Evolutionary conservation across 1,140 invertebrate genomes (phyloP), one percentile per base, ranked within the genome.

Genomic region (Mamestra configurata): DNA sequence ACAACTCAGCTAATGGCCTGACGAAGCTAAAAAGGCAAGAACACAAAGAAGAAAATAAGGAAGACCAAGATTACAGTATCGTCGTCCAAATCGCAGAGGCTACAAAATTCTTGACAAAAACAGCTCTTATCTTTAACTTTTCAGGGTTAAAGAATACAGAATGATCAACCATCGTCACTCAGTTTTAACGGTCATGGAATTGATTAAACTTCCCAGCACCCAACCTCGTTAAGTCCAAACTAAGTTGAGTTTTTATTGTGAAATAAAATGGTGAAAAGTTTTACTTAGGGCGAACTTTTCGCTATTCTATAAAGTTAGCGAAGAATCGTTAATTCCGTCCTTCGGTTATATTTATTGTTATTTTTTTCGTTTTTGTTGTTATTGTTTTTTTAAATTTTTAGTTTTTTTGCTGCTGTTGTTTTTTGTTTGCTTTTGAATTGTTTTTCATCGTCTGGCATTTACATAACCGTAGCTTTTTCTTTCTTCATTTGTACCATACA

Each of bases 121-220:
- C 64, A 11, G 11, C 11, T 53, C 40, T 37, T 77, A 55, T 77
- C 73, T 59, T 35, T 51, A 77, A 77, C 27, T 66, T 53, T 53
- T 77, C 57, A 77, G 46, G 75, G 31, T 68, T 51, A 66, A 35
- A 61, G 18, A 46, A 61, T 49, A 68, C 31, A 68, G 51, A 77
- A 77, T 68, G 59, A 77, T 55, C 49, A 10, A n/a, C 27, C 59
- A 77, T 81, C 66, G 61, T 80, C 59, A 81, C 64, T 61, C 73
- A 71, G 66, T 81, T 81, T 80, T 81, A 81, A 81, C 75, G 66
- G 51, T 77, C 43, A 59, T 72, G 66, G 79, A 81, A 81, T 81
- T 77, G 79, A 77, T 81, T 81, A 81, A 77, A 81, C 68, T 77
- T 61, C 51, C 22, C 46, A 57, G 66, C 66, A 59, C 73, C 66